These are phyloP conservation scores for Amblyraja radiata DNA, from an alignment of 2,797 vertebrate species.

Conservation along the genomic window DNA sequence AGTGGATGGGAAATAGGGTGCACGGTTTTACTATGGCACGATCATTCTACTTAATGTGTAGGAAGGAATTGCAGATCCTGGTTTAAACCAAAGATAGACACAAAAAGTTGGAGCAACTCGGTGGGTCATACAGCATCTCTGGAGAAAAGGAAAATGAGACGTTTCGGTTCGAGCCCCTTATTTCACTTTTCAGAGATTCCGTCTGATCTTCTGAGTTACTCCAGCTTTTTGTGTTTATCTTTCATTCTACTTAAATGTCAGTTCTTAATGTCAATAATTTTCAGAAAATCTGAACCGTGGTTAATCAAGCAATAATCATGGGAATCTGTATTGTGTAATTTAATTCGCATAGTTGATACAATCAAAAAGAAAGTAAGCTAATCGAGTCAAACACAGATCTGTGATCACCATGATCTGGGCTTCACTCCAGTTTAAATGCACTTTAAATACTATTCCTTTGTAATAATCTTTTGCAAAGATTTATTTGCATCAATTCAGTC, in stretches of 20 bases:
- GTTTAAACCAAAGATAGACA: no score
- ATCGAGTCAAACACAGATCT: not conserved
- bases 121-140: no score
- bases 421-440: not conserved
- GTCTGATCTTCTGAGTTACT: no score
- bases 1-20: not conserved
- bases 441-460: not conserved
- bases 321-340: not conserved
- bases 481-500: not conserved
- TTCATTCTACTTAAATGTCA: not conserved
- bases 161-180: no score
- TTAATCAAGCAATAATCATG: not conserved
- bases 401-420: not conserved
- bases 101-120: no score
- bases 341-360: not conserved
- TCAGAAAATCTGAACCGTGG: not conserved
- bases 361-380: not conserved
- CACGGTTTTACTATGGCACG: not conserved
- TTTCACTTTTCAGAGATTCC: no score
- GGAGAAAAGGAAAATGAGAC: no score
- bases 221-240: no score
- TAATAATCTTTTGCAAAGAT: not conserved
- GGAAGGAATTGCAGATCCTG: no score
- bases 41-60: not conserved
- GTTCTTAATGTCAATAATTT: not conserved